Percentiles rank a stretch among this genome's conserved stretches.
Conservation (phyloP, 2,113 vertebrate species). For the Epinephelus lanceolatus region DNA sequence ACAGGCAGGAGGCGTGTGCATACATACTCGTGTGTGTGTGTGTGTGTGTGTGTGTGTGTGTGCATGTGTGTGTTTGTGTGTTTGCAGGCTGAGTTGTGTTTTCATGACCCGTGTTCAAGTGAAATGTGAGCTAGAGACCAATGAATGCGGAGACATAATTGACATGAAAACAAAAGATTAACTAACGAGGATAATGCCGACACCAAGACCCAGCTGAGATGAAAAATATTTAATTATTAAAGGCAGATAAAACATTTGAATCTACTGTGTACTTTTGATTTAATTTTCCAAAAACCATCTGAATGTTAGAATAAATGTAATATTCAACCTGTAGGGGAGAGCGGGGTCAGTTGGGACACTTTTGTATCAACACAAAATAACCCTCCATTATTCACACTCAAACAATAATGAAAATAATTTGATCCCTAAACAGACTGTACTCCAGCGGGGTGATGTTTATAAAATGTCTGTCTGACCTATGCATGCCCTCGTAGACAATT, state of each 20-base stretch:
- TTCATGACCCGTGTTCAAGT: constrained; percentile 43
- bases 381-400: too few relatives aligned
- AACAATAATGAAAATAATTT: too few relatives aligned
- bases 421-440: too few relatives aligned
- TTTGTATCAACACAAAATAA: too few relatives aligned
- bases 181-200: background rate
- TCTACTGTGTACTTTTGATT: background rate
- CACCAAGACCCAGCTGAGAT: background rate
- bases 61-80: background rate
- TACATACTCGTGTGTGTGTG: background rate
- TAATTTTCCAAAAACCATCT: background rate
- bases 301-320: background rate
- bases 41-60: background rate
- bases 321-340: background rate
- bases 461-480: background rate
- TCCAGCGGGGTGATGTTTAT: background rate
- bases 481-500: background rate
- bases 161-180: constrained; percentile 30
- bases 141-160: constrained; percentile 11
- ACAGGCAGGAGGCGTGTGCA: constrained; percentile 34
- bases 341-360: too few relatives aligned
- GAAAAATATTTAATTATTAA: background rate
- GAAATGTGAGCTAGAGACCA: constrained; percentile 46
- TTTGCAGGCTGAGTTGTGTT: background rate
- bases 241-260: background rate